Evolutionary conservation across 1,140 invertebrate species (phyloP).

Genomic region (Bombus turneri): DNA sequence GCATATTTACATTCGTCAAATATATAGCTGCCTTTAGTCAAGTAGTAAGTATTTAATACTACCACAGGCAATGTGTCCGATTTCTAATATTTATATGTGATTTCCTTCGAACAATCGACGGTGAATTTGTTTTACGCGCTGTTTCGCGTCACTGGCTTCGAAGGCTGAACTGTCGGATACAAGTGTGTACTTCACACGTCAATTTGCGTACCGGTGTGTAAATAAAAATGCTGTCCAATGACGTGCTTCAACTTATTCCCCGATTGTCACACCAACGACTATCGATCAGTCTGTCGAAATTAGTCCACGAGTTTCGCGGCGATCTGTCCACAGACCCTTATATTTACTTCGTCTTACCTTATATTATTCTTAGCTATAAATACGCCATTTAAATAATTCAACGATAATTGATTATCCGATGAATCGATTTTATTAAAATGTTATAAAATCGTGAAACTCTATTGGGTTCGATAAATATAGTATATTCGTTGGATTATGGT

Average conservation of each 20-base stretch:
- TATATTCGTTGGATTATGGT: too few relatives aligned
- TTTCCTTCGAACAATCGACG: conserved; percentile 5
- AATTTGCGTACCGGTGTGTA: conserved; percentile 71
- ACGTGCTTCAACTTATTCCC: conserved; percentile 50
- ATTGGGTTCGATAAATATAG: not conserved
- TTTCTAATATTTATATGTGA: conserved; percentile 31
- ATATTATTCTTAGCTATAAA: not conserved
- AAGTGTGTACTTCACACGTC: conserved; percentile 79
- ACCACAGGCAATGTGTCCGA: not conserved
- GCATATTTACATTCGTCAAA: not conserved
- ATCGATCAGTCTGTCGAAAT: conserved; percentile 32
- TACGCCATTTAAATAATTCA: not conserved
- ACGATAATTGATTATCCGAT: not conserved
- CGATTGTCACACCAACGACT: conserved; percentile 29
- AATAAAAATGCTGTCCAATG: conserved; percentile 68
- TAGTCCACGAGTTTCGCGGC: conserved; percentile 4
- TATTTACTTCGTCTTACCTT: not conserved
- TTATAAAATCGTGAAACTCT: not conserved
- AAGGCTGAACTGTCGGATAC: conserved; percentile 66
- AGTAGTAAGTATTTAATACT: not conserved
- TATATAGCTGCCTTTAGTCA: not conserved
- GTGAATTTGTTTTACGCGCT: conserved; percentile 27
- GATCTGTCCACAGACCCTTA: not conserved
- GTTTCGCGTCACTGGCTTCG: conserved; percentile 28
- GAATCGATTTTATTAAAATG: not conserved